Evolutionary conservation across 37 sponge, comb jelly and placozoan genomes (phyloP), one percentile per base, ranked within the genome.

Genomic region (Halichondria panicea): DNA sequence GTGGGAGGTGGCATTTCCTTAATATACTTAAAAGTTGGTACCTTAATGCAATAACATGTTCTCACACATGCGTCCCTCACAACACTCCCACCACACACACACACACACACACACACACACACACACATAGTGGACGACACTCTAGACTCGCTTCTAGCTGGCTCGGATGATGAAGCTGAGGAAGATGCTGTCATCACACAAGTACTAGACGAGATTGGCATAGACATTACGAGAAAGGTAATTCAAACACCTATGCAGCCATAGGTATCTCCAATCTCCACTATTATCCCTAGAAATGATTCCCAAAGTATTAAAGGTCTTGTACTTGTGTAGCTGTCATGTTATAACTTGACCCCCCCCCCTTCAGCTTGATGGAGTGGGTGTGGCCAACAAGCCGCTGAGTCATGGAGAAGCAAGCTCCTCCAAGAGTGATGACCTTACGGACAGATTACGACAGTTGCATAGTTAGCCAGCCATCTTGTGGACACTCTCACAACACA

Each of bases 141-240:
- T 5, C 69, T 98, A n/a, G 96, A 95, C 77, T 72, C 81, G 4
- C 65, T 85, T 13, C 80, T 98, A 34, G 95, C 68, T 68, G 97
- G 81, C n/a, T 88, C 89, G 27, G 96, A 84, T n/a, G 99, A 98
- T 68, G 99, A 98, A 68, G 96, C 81, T n/a, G 96, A 89, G 46
- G 73, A 88, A 69, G 96, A 98, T 52, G 87, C 84, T 34, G 86
- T 98, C 52, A 82, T 98, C 43, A 71, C 82, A 46, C 88, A 93
- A 66, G 93, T 98, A 28, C 83, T 98, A 62, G 99, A 98, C 79
- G 99, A 98, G 72, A 98, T 98, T 64, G 99, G 99, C n/a, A 90
- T 98, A 46, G 99, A 98, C 38, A 74, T 90, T 41, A 79, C 75
- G 0, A 80, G 85, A 33, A 97, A 97, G 70, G 93, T 92, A 13